phyloP scores from a whole-genome alignment of 2,888 invertebrate species.

The Sphecodes monilicornis region DNA sequence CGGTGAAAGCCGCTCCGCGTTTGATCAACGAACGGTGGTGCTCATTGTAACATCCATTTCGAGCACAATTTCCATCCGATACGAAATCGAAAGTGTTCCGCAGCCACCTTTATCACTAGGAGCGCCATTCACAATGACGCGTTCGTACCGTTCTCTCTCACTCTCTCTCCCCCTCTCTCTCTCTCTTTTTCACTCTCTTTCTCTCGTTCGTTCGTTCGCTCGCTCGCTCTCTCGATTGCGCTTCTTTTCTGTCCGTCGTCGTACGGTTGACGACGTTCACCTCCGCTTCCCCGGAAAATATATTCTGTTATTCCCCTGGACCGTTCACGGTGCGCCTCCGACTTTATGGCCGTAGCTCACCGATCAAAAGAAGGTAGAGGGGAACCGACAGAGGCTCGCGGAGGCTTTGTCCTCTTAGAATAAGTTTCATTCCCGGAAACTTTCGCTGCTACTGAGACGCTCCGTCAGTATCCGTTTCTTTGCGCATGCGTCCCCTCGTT shows the following conservation, averaged over 20 bases:
- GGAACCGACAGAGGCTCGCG: conserved; percentile 42
- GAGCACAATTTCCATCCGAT: conserved; percentile 66
- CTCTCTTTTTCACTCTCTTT: background rate
- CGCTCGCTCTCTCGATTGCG: conserved; percentile 2
- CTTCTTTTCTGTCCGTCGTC: conserved; percentile 25
- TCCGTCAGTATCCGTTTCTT: conserved; percentile 19
- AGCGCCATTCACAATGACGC: conserved; percentile 64
- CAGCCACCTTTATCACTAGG: conserved; percentile 59
- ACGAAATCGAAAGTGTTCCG: conserved; percentile 48
- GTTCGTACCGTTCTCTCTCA: conserved; percentile 21
- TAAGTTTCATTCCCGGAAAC: conserved; percentile 71
- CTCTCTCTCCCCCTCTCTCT: background rate
- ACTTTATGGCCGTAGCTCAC: conserved; percentile 68
- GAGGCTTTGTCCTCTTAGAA: conserved; percentile 74
- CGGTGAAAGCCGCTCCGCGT: conserved; percentile 60
- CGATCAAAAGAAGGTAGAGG: conserved; percentile 57
- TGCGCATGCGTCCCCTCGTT: conserved; percentile 46
- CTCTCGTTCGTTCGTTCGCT: background rate
- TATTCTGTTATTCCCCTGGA: conserved; percentile 11
- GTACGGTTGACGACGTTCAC: conserved; percentile 26
- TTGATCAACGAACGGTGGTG: conserved; percentile 76
- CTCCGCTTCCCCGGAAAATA: conserved; percentile 36
- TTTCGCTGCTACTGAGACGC: conserved; percentile 65
- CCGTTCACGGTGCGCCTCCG: conserved; percentile 64
- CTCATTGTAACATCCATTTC: conserved; percentile 74